phyloP scores from a whole-genome alignment of 2,113 vertebrate genomes.

The Lycaon pictus region DNA sequence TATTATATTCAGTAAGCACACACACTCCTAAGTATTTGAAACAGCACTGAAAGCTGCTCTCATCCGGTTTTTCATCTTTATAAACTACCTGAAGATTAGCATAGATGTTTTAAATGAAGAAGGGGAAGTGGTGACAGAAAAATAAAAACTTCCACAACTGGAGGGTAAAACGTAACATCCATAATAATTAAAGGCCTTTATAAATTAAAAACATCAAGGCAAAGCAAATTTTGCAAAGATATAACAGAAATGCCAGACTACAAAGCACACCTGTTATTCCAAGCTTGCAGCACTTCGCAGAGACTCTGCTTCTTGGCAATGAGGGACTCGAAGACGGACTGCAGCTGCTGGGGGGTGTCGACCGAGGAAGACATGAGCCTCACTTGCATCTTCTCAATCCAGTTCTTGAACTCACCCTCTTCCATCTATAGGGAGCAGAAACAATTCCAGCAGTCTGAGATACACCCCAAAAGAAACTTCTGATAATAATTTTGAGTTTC shows the following conservation, averaged over 20 bases:
- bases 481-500: neutral
- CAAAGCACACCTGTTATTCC: conserved; percentile 93
- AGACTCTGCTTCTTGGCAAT: conserved; percentile 98
- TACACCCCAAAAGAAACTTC: neutral
- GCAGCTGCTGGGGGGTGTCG: conserved; percentile 95
- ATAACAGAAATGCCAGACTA: neutral
- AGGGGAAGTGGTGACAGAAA: neutral
- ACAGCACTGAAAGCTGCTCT: neutral
- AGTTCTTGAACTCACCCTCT: conserved; percentile 95
- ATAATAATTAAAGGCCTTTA: neutral
- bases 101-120: conserved; percentile 7
- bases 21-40: neutral
- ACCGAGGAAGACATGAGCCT: conserved; percentile 90
- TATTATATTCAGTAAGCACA: neutral
- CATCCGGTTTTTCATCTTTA: conserved; percentile 44
- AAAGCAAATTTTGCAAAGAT: neutral
- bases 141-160: neutral
- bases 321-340: conserved; percentile 94
- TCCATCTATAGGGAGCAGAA: conserved; percentile 92
- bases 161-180: neutral
- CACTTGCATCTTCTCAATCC: conserved; percentile 97
- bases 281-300: conserved; percentile 97
- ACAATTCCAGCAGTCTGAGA: neutral
- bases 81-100: conserved; percentile 4
- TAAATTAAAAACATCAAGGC: neutral